These are phyloP conservation scores for Protobothrops flavoviridis DNA, from an alignment of 2,113 vertebrate genomes.

Conservation along the genomic window DNA sequence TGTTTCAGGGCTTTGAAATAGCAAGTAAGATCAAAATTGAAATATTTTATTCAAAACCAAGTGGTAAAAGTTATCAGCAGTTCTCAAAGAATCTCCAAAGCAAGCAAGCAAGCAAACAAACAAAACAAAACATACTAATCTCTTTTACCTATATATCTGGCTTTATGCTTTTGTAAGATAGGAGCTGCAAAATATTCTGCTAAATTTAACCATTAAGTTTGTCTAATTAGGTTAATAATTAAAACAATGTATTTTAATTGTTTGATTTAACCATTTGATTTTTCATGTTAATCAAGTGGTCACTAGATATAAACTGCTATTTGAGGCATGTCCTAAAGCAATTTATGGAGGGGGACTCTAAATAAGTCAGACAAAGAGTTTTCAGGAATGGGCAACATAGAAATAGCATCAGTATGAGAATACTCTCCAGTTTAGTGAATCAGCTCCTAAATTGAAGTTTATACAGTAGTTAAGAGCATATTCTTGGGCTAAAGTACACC, in stretches of 20 bases:
- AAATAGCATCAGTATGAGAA: background rate
- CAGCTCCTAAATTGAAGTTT: background rate
- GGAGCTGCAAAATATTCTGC: background rate
- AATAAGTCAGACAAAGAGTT: background rate
- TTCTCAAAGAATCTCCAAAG: background rate
- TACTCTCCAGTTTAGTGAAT: background rate
- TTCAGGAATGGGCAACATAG: background rate
- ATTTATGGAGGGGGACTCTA: background rate
- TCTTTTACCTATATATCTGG: background rate
- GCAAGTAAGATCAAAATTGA: background rate
- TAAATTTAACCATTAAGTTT: background rate
- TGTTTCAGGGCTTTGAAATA: background rate
- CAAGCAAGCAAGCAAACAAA: background rate
- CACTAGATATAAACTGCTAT: background rate
- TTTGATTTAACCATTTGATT: background rate
- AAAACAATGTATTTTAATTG: background rate
- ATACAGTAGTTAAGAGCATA: background rate
- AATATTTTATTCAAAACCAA: background rate
- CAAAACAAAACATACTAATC: background rate
- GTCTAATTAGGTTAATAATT: background rate
- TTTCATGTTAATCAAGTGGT: background rate
- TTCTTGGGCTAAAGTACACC: background rate
- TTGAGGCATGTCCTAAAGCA: background rate
- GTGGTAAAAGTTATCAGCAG: background rate
- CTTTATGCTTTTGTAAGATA: background rate